Base-by-base conservation (phyloP, 2,888 invertebrate species). In the Hydraecia micacea region DNA sequence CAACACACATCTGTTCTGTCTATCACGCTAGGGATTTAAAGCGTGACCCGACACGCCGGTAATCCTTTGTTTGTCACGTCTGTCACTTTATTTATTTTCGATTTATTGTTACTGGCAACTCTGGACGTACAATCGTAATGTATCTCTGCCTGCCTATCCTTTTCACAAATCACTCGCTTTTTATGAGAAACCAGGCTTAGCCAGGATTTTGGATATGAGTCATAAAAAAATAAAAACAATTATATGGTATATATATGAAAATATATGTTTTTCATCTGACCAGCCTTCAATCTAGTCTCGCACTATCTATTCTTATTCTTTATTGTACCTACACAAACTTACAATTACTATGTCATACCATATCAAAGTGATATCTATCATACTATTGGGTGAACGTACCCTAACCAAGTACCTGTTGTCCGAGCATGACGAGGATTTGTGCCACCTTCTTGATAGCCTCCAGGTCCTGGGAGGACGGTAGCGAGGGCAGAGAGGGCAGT, bases 361-460 rank as follows among this genome's bases (percentile, higher is more conserved):
- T 32, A n/a, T 32, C 69, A 18, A 25, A 69, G 2, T 69, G 9
- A 15, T 9, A 65, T 46, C 28, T 65, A n/a, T 62, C 67, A 28
- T 36, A 58, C 52, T 9, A 32, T 21, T 25, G 39, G 11, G 9
- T 39, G 4, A 28, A 78, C 66, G n/a, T 75, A 73, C 75, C 76
- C 75, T 76, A 82, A 49, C 81, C 81, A 36, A 83, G 76, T 94
- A 96, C 96, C 95, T 96, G 95, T 91, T 95, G 94, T 82, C 96
- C 96, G 11, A 96, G 89, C 91, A 92, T 94, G 87, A 94, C 89
- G 77, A 96, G 94, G 66, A 96, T 94, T 89, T 96, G 95, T 58
- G 96, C 96, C 46, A 96, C 95, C 83, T 95, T 95, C 91, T 92
- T 94, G 87, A 96, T 94, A 71, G 94, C 93, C 49, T 95, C 95